Base-by-base conservation (phyloP, 23 tunicate genomes). In the Styela clava region DNA sequence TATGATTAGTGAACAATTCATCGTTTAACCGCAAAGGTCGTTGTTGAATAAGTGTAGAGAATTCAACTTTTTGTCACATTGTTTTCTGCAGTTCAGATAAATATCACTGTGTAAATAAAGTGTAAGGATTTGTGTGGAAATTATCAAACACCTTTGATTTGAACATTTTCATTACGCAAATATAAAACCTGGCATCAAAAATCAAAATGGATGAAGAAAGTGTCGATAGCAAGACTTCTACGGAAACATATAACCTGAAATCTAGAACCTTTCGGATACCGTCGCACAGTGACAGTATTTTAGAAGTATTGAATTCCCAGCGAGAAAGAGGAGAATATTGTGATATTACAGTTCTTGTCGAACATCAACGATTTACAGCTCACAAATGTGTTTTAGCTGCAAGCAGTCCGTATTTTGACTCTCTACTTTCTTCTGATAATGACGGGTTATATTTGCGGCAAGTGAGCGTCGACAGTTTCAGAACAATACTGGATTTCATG, bases 371-470 rank as follows among this genome's bases (percentile, higher is more conserved):
- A 24, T 87, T 87, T 63, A 68, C 68, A 25, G 92, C 92, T 3
- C 92, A 87, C 76, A 87, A 87, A 77, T 87, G 92, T 62, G 83
- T 87, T 34, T 78, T 87, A 3, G 63, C 92, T 9, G 86, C 92
- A 37, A 82, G 51, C 83, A 82, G 86, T 52, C 81, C 81, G 2
- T 76, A 76, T 37, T 88, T 93, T 64, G 74, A 79, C 67, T 24
- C 74, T 21, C 51, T 93, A 32, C 80, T 93, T 2, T 80, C 87
- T 2, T 84, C 62, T 32, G 93, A 85, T 32, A 93, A 93, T 70
- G 98, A 93, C 68, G 98, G 98, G 5, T 69, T 93, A 19, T 93
- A 85, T 72, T 84, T 93, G 2, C 86, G 89, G 9, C 93, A 93
- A 69, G 74, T 93, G 30, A 84, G 87, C 0, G 89, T 89, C 19